Conservation (phyloP, 2,113 vertebrate genomes). For the Bufo bufo region DNA sequence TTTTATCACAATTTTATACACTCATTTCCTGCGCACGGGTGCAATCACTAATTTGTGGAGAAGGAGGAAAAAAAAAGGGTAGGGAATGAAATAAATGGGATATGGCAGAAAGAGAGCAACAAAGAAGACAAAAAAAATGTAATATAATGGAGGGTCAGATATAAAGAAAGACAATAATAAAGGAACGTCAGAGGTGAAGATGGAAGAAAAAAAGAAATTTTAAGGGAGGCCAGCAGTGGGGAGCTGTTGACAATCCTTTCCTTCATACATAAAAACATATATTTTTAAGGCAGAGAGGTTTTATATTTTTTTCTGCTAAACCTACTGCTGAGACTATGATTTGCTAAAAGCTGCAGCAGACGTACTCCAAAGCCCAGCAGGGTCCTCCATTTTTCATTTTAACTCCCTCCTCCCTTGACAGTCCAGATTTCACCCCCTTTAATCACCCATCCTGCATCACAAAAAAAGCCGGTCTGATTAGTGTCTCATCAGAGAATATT, state of each 20-base stretch:
- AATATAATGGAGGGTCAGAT: slow-evolving; percentile 35
- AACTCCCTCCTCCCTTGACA: slow-evolving; percentile 46
- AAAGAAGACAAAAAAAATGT: slow-evolving; percentile 51
- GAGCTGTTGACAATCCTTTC: slow-evolving; percentile 66
- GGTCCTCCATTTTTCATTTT: slow-evolving; percentile 63
- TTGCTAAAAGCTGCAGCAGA: slow-evolving; percentile 71
- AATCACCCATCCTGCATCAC: slow-evolving; percentile 55
- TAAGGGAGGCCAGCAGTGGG: slow-evolving; percentile 71
- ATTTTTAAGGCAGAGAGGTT: slow-evolving; percentile 72
- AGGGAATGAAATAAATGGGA: slow-evolving; percentile 59
- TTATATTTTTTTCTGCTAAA: slow-evolving; percentile 70
- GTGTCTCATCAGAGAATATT: slow-evolving; percentile 63
- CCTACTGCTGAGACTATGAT: slow-evolving; percentile 71
- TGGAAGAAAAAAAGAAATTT: slow-evolving; percentile 32
- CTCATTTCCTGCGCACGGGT: slow-evolving; percentile 72
- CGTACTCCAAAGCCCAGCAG: slow-evolving; percentile 71
- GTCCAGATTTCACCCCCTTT: slow-evolving; percentile 52
- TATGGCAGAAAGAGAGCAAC: slow-evolving; percentile 17
- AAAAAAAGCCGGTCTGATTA: slow-evolving; percentile 63
- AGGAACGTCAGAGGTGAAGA: slow-evolving; percentile 70
- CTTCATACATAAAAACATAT: slow-evolving; percentile 73
- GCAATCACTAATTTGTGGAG: slow-evolving; percentile 73
- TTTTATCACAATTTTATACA: slow-evolving; percentile 77
- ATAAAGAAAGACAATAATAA: slow-evolving; percentile 63
- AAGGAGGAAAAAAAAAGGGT: neutral